Base-by-base conservation (phyloP, 2,797 vertebrate genomes). In the Steatocranus sp. region DNA sequence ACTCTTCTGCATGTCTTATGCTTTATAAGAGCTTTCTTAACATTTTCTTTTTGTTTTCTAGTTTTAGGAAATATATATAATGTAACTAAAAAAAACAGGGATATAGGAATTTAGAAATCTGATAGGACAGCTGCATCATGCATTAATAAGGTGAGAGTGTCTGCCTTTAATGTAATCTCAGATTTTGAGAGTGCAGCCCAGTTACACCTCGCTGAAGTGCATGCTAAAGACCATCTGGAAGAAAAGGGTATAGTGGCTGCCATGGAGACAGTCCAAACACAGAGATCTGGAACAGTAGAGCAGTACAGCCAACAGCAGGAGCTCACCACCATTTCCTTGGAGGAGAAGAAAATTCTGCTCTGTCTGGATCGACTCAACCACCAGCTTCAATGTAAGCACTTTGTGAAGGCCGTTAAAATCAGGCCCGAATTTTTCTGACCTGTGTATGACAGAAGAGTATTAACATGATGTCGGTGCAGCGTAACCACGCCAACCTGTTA, bases 301-400 rank as follows among this genome's bases (percentile, higher is more conserved):
- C 87, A 81, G 66, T 79, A 34, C 91, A 48, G 0, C 80, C 84
- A 53, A 32, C 83, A 81, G 79, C 87, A 88, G 80, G 89, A 83
- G 27, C 81, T 90, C 76, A 96, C 85, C 53, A 77, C 83, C 12
- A 87, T 98, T 14, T 97, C 97, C 9, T 25, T 96, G 84, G 97
- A 98, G 84, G 98, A 99, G 82, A 93, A 97, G 86, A 97, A 93
- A 87, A 94, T 98, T 70, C 95, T 97, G 10, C 95, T 97, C 30
- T 98, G 97, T 76, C 96, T 99, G 76, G 93, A 96, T 66, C 90
- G 87, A 80, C 95, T 96, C 14, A 93, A 96, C 93, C 93, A 93
- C n/a, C 93, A 90, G 51, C 93, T 96, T 77, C 89, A 93, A 54
- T 86, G 95, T 96, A 83, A 95, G 94, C 23, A 27, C 76, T 51